A percentile compares a stretch with the other conserved stretches of the same genome.
Evolutionary conservation across 2,113 vertebrate species (phyloP).

Genomic region (Taurulus bubalis): DNA sequence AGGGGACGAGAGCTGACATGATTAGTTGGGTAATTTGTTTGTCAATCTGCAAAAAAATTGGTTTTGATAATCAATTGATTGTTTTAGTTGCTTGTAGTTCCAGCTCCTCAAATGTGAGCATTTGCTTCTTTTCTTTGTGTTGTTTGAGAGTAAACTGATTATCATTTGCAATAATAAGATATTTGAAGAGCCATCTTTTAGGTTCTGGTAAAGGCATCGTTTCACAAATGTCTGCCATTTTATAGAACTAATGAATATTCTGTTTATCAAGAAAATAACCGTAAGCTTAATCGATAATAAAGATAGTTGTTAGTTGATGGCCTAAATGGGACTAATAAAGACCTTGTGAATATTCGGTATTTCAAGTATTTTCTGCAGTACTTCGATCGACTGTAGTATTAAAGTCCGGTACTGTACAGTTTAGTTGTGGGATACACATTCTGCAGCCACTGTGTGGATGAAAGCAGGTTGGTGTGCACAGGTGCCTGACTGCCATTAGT

Average conservation of each 20-base stretch:
- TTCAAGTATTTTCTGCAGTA: background rate
- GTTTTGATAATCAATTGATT: background rate
- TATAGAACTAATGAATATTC: background rate
- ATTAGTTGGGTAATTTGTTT: background rate
- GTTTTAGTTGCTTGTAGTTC: background rate
- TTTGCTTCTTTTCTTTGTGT: background rate
- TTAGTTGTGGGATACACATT: constrained; percentile 21
- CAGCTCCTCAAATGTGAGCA: background rate
- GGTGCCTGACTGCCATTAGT: constrained; percentile 68
- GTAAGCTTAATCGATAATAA: background rate
- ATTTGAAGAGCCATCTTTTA: background rate
- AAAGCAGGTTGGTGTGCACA: constrained; percentile 60
- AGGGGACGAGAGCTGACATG: background rate
- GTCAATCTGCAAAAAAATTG: background rate
- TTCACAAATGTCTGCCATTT: background rate
- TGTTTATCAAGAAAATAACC: background rate
- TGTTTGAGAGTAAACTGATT: background rate
- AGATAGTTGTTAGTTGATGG: background rate
- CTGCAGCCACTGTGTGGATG: constrained; percentile 42
- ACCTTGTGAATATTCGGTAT: background rate
- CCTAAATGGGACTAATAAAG: background rate
- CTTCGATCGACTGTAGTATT: background rate
- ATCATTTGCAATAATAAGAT: background rate
- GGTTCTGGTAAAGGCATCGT: background rate
- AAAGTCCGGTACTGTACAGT: constrained; percentile 9